A percentile compares a stretch with the other conserved stretches of the same genome.
Evolutionary conservation across 2,113 vertebrate genomes (phyloP).

Genomic region (Tonatia bakeri): DNA sequence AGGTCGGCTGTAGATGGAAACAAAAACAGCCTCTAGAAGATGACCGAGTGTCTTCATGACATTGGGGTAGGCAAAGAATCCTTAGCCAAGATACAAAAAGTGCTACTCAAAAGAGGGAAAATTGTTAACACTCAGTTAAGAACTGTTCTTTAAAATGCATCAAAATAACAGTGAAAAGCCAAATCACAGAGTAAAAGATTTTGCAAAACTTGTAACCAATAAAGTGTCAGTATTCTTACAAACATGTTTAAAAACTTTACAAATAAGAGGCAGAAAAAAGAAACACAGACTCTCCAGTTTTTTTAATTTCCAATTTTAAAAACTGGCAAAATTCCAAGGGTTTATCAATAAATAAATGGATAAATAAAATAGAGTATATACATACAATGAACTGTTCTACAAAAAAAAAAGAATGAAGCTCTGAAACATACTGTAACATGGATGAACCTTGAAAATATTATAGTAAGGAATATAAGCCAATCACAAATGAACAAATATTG

Average conservation of each 20-base stretch:
- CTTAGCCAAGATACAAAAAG: background rate
- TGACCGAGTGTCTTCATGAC: background rate
- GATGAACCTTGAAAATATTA: background rate
- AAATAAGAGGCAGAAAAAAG: background rate
- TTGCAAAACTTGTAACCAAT: background rate
- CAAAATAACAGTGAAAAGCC: background rate
- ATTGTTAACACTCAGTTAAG: background rate
- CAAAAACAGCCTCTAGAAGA: background rate
- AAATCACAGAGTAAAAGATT: background rate
- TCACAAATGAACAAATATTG: background rate
- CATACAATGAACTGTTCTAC: background rate
- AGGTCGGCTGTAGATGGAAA: background rate
- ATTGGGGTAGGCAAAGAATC: background rate
- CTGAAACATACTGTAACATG: background rate
- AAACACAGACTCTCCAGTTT: background rate
- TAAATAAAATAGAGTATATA: background rate
- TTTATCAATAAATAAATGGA: background rate
- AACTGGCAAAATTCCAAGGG: background rate
- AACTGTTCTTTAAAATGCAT: background rate
- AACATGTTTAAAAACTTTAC: background rate
- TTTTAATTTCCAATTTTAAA: background rate
- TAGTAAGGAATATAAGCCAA: background rate
- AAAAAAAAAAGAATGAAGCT: background rate
- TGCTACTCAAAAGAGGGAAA: background rate
- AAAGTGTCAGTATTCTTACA: background rate